Evolutionary conservation across 1,140 invertebrate genomes (phyloP), one percentile per base, ranked within the genome.

Genomic region (Drosophila obscura): DNA sequence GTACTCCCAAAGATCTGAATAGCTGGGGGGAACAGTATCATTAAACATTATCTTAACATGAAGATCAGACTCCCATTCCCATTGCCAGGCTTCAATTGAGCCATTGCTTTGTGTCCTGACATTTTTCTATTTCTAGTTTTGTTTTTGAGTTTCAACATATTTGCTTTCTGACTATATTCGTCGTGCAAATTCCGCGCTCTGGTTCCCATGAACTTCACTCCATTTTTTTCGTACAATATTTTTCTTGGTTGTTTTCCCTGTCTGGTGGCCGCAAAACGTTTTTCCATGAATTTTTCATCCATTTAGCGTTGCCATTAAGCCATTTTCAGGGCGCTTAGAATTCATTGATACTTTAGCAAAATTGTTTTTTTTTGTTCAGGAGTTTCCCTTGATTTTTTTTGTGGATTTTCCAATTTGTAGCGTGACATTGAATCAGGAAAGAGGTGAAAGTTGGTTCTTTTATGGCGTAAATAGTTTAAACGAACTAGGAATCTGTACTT

Each of bases 241-340:
- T 69, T 71, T 69, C 16, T 28, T 58, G 51, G 28, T 71, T 43
- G 65, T 66, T 50, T 71, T 69, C 66, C 66, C 60, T 71, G 64
- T 77, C 71, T 77, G 73, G 68, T 64, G 60, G 82, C 78, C 82
- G 62, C 82, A 74, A 84, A 84, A 73, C 81, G 81, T 43, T 85
- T 87, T 78, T 75, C 68, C 49, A 85, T 85, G 82, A 75, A 85
- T 85, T 85, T 85, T 85, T 85, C 78, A 85, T 78, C 62, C 77
- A 81, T 87, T 87, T 87, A 85, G 68, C 77, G 64, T 19, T 43
- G 68, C 61, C 48, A 80, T 85, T 77, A 64, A 85, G 74, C 73
- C 62, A 87, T 87, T 85, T 87, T 78, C 74, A 59, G 58, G 49
- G 78, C 71, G 78, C 73, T 85, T 85, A 87, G 82, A 87, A 87